These are phyloP conservation scores for Drosophila antonietae DNA, from an alignment of 2,888 invertebrate species.

Conservation along the genomic window DNA sequence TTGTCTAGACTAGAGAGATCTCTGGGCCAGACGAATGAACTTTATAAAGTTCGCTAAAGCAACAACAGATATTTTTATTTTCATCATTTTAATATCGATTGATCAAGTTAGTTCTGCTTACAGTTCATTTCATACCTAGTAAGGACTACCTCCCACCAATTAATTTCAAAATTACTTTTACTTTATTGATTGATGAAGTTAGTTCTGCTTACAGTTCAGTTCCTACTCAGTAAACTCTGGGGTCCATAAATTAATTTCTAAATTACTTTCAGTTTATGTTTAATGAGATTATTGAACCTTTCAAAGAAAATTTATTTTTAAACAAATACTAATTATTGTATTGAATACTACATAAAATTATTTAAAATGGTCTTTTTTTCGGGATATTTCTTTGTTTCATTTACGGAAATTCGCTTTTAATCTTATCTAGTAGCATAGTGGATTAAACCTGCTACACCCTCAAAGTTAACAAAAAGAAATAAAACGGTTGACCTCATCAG, in stretches of 20 bases:
- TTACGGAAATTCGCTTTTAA: not conserved
- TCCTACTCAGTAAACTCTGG: not conserved
- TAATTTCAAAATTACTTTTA: too few relatives aligned
- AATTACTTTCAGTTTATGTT: not conserved
- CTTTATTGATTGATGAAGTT: too few relatives aligned
- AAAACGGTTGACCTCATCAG: constrained; percentile 27
- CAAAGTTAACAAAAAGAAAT: constrained; percentile 9
- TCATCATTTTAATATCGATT: too few relatives aligned
- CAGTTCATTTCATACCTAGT: too few relatives aligned
- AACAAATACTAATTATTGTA: not conserved
- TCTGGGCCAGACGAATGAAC: not conserved
- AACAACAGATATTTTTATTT: too few relatives aligned
- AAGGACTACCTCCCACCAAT: too few relatives aligned
- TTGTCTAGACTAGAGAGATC: not conserved
- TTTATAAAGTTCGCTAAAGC: not conserved
- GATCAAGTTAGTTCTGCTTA: too few relatives aligned
- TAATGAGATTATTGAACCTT: not conserved
- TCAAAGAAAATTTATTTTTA: not conserved
- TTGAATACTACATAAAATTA: not conserved
- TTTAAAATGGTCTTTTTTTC: not conserved
- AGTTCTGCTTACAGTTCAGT: not conserved
- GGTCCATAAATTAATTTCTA: not conserved
- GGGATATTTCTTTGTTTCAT: not conserved
- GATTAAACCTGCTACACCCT: constrained; percentile 4
- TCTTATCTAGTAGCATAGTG: not conserved